Conservation (phyloP, 2,888 invertebrate genomes). For the Malthinus flaveolus region DNA sequence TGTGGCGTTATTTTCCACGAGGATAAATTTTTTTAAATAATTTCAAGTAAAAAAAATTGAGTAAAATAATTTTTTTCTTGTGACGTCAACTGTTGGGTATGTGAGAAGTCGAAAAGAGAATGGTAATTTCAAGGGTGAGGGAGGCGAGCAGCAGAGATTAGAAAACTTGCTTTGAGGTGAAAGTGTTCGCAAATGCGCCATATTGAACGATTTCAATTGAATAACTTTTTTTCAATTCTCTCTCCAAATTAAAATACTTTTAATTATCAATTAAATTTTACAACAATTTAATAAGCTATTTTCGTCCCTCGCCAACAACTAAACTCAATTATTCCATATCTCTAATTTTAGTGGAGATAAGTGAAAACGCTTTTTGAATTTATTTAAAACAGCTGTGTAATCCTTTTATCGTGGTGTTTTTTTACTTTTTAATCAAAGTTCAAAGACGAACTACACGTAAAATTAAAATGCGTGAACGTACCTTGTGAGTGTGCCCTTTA, state of each 20-base stretch:
- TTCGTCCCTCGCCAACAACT: too few relatives aligned
- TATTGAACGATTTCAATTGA: constrained; percentile 30
- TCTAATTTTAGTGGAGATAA: too few relatives aligned
- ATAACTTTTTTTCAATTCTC: too few relatives aligned
- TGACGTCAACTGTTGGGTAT: constrained; percentile 31
- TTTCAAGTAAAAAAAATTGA: neutral
- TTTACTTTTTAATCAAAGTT: too few relatives aligned
- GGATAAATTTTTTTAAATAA: neutral
- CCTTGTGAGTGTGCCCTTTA: constrained; percentile 64
- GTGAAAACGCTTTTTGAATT: too few relatives aligned
- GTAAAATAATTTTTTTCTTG: neutral
- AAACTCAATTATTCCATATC: too few relatives aligned
- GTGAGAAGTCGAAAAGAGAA: constrained; percentile 39
- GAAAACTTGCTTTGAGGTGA: constrained; percentile 44
- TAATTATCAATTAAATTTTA: neutral
- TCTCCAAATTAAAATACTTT: neutral
- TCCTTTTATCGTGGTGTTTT: too few relatives aligned
- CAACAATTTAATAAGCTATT: too few relatives aligned
- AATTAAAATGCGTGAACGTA: constrained; percentile 34
- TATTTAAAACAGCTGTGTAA: too few relatives aligned
- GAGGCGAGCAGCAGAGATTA: constrained; percentile 37
- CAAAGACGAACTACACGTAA: too few relatives aligned
- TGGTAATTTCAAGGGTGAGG: constrained; percentile 35
- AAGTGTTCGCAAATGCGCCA: constrained; percentile 46
- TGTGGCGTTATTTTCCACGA: neutral